phyloP scores from a whole-genome alignment of 2,113 vertebrate species.

The Sprattus sprattus region DNA sequence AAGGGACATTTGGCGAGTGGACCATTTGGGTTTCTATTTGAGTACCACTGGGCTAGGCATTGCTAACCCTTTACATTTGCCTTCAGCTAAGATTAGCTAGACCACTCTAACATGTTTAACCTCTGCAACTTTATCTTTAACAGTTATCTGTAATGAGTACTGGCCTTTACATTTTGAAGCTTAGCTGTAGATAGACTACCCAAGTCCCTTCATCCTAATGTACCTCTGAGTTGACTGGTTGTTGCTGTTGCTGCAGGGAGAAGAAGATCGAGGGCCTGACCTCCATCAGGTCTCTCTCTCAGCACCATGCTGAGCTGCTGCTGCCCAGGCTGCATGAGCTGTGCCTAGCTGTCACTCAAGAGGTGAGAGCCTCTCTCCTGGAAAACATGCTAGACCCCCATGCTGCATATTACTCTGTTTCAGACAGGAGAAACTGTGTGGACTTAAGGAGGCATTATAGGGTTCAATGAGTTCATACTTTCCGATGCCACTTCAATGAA shows the following conservation, averaged over 20 bases:
- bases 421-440: background rate
- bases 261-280: background rate
- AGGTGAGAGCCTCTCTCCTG: background rate
- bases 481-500: background rate
- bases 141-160: background rate
- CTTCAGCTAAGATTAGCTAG: too few relatives aligned
- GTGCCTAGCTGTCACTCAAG: background rate
- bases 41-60: too few relatives aligned
- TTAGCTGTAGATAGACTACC: too few relatives aligned
- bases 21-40: background rate
- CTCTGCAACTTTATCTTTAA: too few relatives aligned
- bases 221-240: background rate
- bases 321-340: background rate
- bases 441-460: background rate
- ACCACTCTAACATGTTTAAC: too few relatives aligned
- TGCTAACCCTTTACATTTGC: too few relatives aligned
- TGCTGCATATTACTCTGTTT: background rate
- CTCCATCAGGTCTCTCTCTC: background rate
- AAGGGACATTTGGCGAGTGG: too few relatives aligned
- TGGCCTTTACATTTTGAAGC: too few relatives aligned
- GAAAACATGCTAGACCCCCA: background rate
- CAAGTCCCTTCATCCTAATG: background rate
- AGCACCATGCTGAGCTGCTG: background rate
- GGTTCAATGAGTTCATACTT: background rate
- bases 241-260: background rate